A percentile compares a stretch with the other conserved stretches of the same genome.
Conservation (phyloP, 1,140 invertebrate species). For the Meloidogyne exigua region DNA sequence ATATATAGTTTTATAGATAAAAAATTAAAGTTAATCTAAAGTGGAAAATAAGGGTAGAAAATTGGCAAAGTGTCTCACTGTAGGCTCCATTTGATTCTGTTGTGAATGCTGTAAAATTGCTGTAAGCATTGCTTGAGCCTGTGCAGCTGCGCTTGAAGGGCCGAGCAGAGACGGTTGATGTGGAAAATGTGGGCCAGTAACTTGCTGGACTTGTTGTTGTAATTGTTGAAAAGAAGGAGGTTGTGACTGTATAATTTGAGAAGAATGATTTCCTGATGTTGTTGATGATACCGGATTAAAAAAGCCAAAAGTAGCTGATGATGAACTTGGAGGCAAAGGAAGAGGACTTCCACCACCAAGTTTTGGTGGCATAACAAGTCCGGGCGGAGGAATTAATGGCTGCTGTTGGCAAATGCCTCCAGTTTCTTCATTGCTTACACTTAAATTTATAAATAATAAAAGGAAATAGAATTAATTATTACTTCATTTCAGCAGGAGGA, state of each 20-base stretch:
- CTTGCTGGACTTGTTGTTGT: slow-evolving; percentile 22
- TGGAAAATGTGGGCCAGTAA: slow-evolving; percentile 16
- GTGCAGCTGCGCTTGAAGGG: background rate
- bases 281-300: slow-evolving; percentile 32
- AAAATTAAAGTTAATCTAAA: too few relatives aligned
- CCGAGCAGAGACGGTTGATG: slow-evolving; percentile 25
- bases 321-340: background rate
- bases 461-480: background rate
- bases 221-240: slow-evolving; percentile 24
- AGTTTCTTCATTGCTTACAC: background rate
- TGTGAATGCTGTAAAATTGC: slow-evolving; percentile 18
- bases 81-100: slow-evolving; percentile 7
- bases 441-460: background rate
- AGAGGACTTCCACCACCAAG: slow-evolving; percentile 12
- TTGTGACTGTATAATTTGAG: slow-evolving; percentile 4
- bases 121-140: slow-evolving; percentile 4
- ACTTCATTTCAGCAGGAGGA: background rate
- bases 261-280: background rate
- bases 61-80: background rate
- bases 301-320: slow-evolving; percentile 33
- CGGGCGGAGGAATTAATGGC: slow-evolving; percentile 25
- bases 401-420: background rate
- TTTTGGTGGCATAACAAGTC: slow-evolving; percentile 28
- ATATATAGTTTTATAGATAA: too few relatives aligned
- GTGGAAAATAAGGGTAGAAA: background rate